A percentile compares a stretch with the other conserved stretches of the same genome.
Conservation (phyloP, 2,113 vertebrate genomes). For the Hipposideros armiger region DNA sequence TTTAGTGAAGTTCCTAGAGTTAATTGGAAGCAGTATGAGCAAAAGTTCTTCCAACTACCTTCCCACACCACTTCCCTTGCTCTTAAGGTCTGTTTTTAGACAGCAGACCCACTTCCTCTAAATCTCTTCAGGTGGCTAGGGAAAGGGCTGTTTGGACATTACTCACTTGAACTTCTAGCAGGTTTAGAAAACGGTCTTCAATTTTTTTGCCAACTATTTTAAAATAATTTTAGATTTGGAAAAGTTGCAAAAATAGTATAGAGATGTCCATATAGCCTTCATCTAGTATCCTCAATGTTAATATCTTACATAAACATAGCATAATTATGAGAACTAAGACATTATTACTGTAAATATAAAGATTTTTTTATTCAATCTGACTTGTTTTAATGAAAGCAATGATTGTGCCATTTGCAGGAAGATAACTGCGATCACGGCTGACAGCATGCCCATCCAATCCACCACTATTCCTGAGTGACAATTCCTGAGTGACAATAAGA, state of each 20-base stretch:
- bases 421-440: not conserved
- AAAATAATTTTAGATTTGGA: not conserved
- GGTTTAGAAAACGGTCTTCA: not conserved
- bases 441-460: not conserved
- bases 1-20: not conserved
- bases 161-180: not conserved
- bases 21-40: not conserved
- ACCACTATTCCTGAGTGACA: rapidly evolving
- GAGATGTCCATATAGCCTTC: not conserved
- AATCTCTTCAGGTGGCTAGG: not conserved
- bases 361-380: not conserved
- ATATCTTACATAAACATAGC: not conserved
- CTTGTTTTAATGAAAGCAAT: not conserved
- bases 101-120: not conserved
- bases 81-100: not conserved
- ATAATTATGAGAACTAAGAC: no score
- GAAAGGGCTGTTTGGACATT: not conserved
- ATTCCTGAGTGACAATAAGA: no score
- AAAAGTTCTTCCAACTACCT: not conserved
- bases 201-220: not conserved
- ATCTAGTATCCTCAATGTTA: not conserved
- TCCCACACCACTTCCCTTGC: not conserved
- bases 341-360: not conserved
- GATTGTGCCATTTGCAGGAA: not conserved
- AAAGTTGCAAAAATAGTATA: not conserved